Base-by-base conservation (phyloP, 2,113 vertebrate species). In the Dinomys branickii region DNA sequence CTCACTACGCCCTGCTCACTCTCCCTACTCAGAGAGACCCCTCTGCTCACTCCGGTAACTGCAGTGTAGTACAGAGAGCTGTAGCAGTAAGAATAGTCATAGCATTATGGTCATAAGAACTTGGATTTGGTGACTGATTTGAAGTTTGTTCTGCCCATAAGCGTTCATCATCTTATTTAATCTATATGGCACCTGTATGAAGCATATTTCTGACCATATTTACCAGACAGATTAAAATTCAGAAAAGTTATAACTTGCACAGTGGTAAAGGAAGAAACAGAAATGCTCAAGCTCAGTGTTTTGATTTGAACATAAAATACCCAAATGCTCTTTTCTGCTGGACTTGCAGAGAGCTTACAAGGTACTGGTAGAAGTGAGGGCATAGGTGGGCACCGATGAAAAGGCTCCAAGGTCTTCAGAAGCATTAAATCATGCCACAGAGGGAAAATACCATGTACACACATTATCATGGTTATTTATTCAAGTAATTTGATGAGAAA, bases 171-270 rank as follows among this genome's bases (percentile, higher is more conserved):
- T 63, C 35, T 52, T 81, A 87, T 80, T 87, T 91, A 88, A 94
- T 94, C 83, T 85, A 81, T 35, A 35, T 54, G 69, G 73, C 35
- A 88, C 26, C 7, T 69, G 8, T 84, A 65, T 59, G 13, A 30
- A n/a, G 65, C 24, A 9, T 90, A 73, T 78, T 80, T 87, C 69
- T 84, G 69, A 80, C 33, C 41, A 92, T 7, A 88, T 80, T 86
- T 84, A 63, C 47, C 75, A 95, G 86, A 69, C 38, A 85, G 65
- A 90, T 83, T 85, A 83, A 93, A 85, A 85, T 88, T 50, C 63
- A 88, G 63, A 69, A 30, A 83, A 81, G 50, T 41, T 88, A 1
- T 73, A 50, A 82, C n/a, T 95, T 85, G 16, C n/a, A 38, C 50
- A 24, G 26, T 80, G 63, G 41, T 94, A 44, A 82, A 22, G 58